Evolutionary conservation across 2,888 invertebrate genomes (phyloP).

Genomic region (Halictus ligatus): DNA sequence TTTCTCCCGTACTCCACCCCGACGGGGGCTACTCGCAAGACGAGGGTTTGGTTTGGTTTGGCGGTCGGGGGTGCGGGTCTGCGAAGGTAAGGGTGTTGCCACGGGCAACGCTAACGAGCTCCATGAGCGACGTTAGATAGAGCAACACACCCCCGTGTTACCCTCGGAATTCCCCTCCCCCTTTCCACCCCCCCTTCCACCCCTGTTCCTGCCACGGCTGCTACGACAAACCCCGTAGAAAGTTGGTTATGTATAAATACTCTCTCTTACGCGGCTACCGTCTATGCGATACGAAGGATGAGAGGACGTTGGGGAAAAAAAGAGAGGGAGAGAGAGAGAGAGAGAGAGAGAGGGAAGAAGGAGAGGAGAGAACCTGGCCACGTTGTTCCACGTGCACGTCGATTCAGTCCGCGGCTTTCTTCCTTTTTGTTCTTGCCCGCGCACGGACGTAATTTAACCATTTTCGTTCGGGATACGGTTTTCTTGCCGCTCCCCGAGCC

Average conservation of each 20-base stretch:
- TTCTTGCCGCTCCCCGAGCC: conserved; percentile 16
- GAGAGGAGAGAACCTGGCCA: neutral
- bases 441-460: conserved; percentile 46
- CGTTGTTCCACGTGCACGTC: conserved; percentile 28
- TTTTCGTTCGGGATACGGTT: conserved; percentile 29
- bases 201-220: neutral
- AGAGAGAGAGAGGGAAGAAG: neutral
- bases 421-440: neutral
- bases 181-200: neutral
- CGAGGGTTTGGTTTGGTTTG: conserved; percentile 73
- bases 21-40: conserved; percentile 68
- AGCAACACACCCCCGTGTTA: conserved; percentile 77
- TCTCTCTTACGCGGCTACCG: conserved; percentile 62
- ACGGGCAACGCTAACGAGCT: conserved; percentile 84
- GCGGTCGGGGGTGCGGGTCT: conserved; percentile 72
- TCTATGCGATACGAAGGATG: conserved; percentile 34
- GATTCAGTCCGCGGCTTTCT: conserved; percentile 33
- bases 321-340: neutral
- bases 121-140: conserved; percentile 84
- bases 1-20: conserved; percentile 62
- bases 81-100: conserved; percentile 81
- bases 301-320: neutral
- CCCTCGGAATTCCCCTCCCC: conserved; percentile 64
- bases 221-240: conserved; percentile 73
- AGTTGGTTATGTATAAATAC: conserved; percentile 78